Percentiles rank a stretch among this genome's conserved stretches.
phyloP scores from a whole-genome alignment of 2,113 vertebrate species.

The Garra rufa region DNA sequence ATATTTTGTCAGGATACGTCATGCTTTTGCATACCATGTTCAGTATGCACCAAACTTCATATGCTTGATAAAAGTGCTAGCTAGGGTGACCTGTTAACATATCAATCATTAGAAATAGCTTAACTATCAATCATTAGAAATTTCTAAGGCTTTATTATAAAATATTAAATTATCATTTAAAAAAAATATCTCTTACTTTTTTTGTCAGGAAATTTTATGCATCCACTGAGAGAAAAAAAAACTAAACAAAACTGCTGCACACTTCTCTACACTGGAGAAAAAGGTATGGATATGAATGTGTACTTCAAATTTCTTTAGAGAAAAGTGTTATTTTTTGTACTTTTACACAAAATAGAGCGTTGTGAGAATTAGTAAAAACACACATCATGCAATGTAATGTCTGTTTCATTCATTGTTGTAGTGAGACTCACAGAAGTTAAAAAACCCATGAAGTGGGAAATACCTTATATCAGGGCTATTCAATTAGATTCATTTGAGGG shows the following conservation, averaged over 20 bases:
- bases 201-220: neutral
- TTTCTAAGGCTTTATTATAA: neutral
- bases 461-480: too few relatives aligned
- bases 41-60: too few relatives aligned
- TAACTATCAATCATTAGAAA: neutral
- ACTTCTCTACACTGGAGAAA: neutral
- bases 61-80: too few relatives aligned
- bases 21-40: too few relatives aligned
- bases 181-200: neutral
- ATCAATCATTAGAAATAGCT: neutral
- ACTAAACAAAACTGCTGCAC: neutral
- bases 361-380: too few relatives aligned
- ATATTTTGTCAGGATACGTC: too few relatives aligned
- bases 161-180: too few relatives aligned
- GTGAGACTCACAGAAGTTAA: too few relatives aligned
- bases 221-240: neutral
- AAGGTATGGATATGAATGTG: neutral
- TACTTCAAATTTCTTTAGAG: neutral
- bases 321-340: neutral
- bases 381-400: too few relatives aligned
- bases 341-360: neutral
- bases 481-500: too few relatives aligned
- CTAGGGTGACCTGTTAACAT: too few relatives aligned
- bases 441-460: too few relatives aligned
- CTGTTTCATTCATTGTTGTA: rapidly evolving